Evolutionary conservation across 2,113 vertebrate genomes (phyloP).

Genomic region (Amia ocellicauda): DNA sequence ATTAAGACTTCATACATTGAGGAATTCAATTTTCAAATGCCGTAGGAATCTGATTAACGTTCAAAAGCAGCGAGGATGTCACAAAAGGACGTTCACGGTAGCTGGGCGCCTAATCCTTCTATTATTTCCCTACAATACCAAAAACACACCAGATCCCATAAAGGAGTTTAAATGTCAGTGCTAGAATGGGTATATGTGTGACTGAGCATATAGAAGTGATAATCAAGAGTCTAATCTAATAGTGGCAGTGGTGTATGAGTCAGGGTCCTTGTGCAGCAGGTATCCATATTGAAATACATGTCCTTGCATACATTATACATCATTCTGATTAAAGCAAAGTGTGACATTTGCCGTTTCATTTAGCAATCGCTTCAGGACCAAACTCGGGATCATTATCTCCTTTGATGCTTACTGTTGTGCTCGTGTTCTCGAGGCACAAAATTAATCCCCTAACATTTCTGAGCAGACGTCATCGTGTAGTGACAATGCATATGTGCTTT

Average conservation of each 20-base stretch:
- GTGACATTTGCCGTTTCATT: conserved; percentile 31
- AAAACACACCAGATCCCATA: too few species aligned
- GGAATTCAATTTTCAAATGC: too few species aligned
- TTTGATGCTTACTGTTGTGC: not conserved
- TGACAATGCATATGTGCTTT: not conserved
- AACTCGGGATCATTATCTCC: conserved; percentile 23
- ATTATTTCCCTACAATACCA: too few species aligned
- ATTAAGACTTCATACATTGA: too few species aligned
- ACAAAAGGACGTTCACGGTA: too few species aligned
- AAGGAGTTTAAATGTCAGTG: not conserved
- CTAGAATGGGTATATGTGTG: not conserved
- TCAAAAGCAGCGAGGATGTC: too few species aligned
- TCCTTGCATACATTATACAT: conserved; percentile 7
- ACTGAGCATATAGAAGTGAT: not conserved
- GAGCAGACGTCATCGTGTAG: not conserved
- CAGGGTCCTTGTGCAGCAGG: not conserved
- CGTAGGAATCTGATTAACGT: too few species aligned
- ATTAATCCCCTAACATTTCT: not conserved
- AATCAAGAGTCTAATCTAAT: not conserved
- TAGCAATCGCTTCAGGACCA: conserved; percentile 30
- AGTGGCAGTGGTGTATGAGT: conserved; percentile 1
- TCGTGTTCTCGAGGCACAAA: not conserved
- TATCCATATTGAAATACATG: conserved; percentile 19
- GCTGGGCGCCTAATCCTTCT: too few species aligned
- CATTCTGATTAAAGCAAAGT: conserved; percentile 15